Evolutionary conservation across 2,113 vertebrate genomes (phyloP), one percentile per base, ranked within the genome.

Genomic region (Channa maculata): DNA sequence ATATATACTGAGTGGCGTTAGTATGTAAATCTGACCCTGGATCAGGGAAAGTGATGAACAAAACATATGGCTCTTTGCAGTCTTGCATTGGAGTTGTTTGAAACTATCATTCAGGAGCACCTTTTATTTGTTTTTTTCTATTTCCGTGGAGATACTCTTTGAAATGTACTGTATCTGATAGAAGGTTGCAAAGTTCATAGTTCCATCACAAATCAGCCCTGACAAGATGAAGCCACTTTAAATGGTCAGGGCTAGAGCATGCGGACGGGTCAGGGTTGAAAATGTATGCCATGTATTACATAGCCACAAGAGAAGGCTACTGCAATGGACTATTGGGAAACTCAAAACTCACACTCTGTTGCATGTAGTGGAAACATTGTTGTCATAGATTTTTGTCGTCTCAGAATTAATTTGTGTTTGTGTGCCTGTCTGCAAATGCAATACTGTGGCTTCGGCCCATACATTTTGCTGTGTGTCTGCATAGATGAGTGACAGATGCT

Each of bases 181-280:
- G 69, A 78, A 55, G 71, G 64, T 55, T 86, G 78, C 77, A 86
- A 65, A 82, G 73, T 89, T 90, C 24, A 24, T 82, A 88, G 65
- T 65, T 49, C 43, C 1, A n/a, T 57, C 74, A 86, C 85, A 83
- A 88, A 88, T 90, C 80, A 87, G 52, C 9, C 68, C 44, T 70
- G 71, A 86, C 79, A 76, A 3, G 45, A 83, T 68, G 58, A 77
- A 71, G 75, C 34, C 51, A 34, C 64, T 77, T 57, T 7, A 60
- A 80, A 72, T 39, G 74, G 52, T 74, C 67, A 15, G 46, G 54
- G 60, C 71, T 58, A 9, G n/a, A 78, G 13, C 62, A n/a, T 11
- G 50, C 5, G 38, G 58, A 72, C 34, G 4, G 41, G 59, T 71
- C 53, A 5, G 64, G 50, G 43, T 34, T 70, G 49, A 59, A 64